phyloP scores from a whole-genome alignment of 92 coral and sea anemone genomes.

The Zoanthus sansibaricus region DNA sequence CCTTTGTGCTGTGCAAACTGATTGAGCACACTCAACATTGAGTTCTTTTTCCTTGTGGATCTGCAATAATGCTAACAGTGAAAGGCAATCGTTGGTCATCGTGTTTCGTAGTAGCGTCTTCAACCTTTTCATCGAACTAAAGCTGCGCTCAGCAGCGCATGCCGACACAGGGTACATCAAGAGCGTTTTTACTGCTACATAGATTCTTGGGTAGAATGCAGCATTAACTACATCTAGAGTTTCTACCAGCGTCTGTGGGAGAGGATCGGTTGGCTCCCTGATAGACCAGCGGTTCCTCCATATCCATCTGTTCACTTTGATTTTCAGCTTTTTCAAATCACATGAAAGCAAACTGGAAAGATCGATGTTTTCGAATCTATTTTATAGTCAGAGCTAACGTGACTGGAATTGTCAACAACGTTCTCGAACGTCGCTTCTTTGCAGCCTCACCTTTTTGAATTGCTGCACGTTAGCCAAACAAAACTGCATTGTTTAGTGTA shows the following conservation, averaged over 20 bases:
- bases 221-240: slow-evolving; percentile 40
- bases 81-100: slow-evolving; percentile 49
- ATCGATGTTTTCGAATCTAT: too few species aligned
- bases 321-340: too few species aligned
- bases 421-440: too few species aligned
- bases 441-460: too few species aligned
- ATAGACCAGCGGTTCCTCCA: too few species aligned
- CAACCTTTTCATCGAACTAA: slow-evolving; percentile 48
- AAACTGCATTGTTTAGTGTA: too few species aligned
- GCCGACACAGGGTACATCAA: slow-evolving; percentile 42
- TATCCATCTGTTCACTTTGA: too few species aligned
- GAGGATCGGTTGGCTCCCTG: background rate
- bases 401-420: too few species aligned
- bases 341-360: too few species aligned
- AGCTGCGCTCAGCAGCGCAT: slow-evolving; percentile 52
- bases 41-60: slow-evolving; percentile 51
- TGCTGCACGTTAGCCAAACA: too few species aligned
- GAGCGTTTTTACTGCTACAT: slow-evolving; percentile 21
- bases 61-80: slow-evolving; percentile 40
- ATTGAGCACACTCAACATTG: slow-evolving; percentile 53
- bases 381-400: too few species aligned
- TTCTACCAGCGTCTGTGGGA: slow-evolving; percentile 28
- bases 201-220: slow-evolving; percentile 47
- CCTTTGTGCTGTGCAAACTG: slow-evolving; percentile 50
- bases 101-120: slow-evolving; percentile 43